Evolutionary conservation across 2,888 invertebrate genomes (phyloP).

Genomic region (Stratiomys singularior): DNA sequence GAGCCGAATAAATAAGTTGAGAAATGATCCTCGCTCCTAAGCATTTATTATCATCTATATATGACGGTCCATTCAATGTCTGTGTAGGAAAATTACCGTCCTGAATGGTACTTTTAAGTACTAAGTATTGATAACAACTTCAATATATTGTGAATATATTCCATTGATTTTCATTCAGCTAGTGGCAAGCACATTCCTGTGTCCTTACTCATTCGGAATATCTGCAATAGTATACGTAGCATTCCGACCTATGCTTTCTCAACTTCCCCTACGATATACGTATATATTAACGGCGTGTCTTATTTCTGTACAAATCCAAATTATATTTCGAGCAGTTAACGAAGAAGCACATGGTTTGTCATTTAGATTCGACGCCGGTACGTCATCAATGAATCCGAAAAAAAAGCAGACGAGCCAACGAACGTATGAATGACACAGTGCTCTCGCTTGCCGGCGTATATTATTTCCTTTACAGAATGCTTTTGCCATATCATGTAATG

Average conservation of each 20-base stretch:
- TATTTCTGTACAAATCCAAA: conserved; percentile 20
- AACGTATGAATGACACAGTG: conserved; percentile 29
- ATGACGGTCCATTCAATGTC: too few relatives aligned
- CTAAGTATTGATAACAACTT: too few relatives aligned
- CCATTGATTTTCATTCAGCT: too few relatives aligned
- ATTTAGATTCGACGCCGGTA: conserved; percentile 36
- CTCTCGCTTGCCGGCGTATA: conserved; percentile 7
- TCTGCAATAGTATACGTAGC: too few relatives aligned
- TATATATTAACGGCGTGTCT: conserved; percentile 14
- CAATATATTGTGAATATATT: too few relatives aligned
- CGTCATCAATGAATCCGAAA: conserved; percentile 43
- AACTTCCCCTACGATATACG: conserved; percentile 1
- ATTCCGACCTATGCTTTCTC: background rate
- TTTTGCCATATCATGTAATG: conserved; percentile 37
- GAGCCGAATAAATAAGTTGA: too few relatives aligned
- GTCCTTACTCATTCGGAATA: too few relatives aligned
- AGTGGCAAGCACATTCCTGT: too few relatives aligned
- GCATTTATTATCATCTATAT: too few relatives aligned
- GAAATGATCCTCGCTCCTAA: too few relatives aligned
- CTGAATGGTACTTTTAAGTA: too few relatives aligned
- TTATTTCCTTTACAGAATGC: conserved; percentile 32
- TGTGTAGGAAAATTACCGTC: too few relatives aligned
- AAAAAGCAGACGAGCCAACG: conserved; percentile 22
- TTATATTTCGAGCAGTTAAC: conserved; percentile 41
- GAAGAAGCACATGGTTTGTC: conserved; percentile 43